These are phyloP conservation scores for Latrodectus geometricus DNA, from an alignment of 1,140 invertebrate genomes.

Conservation along the genomic window DNA sequence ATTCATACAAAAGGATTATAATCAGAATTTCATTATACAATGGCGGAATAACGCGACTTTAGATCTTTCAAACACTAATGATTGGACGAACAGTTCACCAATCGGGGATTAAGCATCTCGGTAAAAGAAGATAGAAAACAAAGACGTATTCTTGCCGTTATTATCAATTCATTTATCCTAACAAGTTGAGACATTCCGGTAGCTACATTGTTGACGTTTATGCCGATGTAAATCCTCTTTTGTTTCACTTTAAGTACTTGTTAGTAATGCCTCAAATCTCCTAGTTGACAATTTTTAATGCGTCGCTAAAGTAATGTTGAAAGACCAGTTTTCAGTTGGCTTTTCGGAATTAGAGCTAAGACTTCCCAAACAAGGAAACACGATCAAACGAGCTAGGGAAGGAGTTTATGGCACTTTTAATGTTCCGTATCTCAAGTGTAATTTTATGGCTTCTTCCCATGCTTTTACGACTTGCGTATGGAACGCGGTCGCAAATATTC, in stretches of 20 bases:
- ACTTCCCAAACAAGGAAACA: constrained; percentile 55
- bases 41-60: too few species aligned
- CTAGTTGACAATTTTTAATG: constrained; percentile 58
- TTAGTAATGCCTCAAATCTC: constrained; percentile 41
- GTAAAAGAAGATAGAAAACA: neutral
- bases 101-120: neutral
- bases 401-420: constrained; percentile 58
- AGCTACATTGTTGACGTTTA: constrained; percentile 2
- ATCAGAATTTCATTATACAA: too few species aligned
- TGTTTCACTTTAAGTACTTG: constrained; percentile 38
- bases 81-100: neutral
- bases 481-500: constrained; percentile 48
- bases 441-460: constrained; percentile 54
- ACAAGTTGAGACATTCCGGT: neutral
- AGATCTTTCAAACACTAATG: too few species aligned
- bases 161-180: constrained; percentile 6
- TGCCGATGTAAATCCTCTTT: constrained; percentile 23
- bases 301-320: constrained; percentile 48
- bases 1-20: too few species aligned
- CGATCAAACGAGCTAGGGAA: constrained; percentile 53
- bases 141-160: neutral
- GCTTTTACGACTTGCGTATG: constrained; percentile 53
- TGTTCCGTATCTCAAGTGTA: constrained; percentile 56
- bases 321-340: constrained; percentile 37
- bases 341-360: constrained; percentile 48